Evolutionary conservation across 35 echinoderm and acorn worm species (phyloP).

Genomic region (Heliocidaris tuberculata): DNA sequence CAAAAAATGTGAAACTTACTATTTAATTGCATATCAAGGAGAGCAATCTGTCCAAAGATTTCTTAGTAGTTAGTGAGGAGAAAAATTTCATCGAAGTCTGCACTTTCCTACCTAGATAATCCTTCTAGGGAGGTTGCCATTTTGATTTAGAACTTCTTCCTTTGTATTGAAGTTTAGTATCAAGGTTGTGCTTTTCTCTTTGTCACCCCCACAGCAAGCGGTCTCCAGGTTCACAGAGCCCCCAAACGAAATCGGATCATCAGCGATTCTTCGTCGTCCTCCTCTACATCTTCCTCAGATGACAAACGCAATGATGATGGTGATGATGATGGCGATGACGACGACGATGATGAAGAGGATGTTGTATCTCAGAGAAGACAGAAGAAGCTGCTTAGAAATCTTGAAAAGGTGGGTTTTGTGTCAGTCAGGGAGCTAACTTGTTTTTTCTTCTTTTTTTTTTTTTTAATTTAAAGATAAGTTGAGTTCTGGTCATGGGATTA

Average conservation of each 20-base stretch:
- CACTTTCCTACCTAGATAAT: too few species aligned
- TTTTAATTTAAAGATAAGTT: too few species aligned
- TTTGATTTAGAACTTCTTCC: too few species aligned
- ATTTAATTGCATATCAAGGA: too few species aligned
- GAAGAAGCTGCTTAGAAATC: not conserved
- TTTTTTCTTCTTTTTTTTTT: not conserved
- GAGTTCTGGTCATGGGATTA: too few species aligned
- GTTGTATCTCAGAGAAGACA: not conserved
- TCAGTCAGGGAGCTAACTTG: not conserved
- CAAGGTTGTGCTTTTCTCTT: not conserved
- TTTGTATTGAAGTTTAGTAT: not conserved
- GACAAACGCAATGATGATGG: conserved; percentile 1
- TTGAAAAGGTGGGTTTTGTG: conserved; percentile 10
- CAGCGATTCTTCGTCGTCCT: conserved; percentile 13
- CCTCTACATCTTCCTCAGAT: not conserved
- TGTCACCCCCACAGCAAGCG: not conserved
- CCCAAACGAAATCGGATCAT: not conserved
- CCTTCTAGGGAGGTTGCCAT: too few species aligned
- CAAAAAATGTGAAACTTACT: too few species aligned
- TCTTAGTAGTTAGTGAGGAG: too few species aligned
- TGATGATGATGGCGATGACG: conserved; percentile 14
- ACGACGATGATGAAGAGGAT: conserved; percentile 35
- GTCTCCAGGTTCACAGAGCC: not conserved
- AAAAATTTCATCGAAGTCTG: too few species aligned
- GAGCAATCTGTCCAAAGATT: too few species aligned